phyloP scores from a whole-genome alignment of 2,888 invertebrate genomes.

The Gonocerus acuteangulatus region DNA sequence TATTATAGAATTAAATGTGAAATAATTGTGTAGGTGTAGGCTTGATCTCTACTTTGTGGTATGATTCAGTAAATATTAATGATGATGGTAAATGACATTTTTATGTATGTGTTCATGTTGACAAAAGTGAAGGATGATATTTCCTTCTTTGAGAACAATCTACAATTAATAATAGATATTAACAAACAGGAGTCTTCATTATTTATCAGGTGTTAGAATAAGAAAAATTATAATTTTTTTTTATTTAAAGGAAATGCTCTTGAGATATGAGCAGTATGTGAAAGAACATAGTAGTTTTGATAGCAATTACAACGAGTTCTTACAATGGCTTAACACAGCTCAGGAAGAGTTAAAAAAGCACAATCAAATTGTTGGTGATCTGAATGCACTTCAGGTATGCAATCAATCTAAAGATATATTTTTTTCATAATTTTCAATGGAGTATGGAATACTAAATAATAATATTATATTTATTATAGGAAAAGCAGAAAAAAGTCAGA shows the following conservation, averaged over 20 bases:
- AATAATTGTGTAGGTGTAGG: too few species aligned
- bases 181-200: too few species aligned
- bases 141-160: too few species aligned
- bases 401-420: background rate
- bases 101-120: too few species aligned
- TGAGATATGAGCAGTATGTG: slow-evolving; percentile 74
- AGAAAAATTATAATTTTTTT: too few species aligned
- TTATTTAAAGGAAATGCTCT: slow-evolving; percentile 58
- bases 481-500: slow-evolving; percentile 70
- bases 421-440: background rate
- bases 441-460: background rate
- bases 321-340: slow-evolving; percentile 63
- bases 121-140: too few species aligned
- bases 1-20: too few species aligned
- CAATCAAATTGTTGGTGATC: slow-evolving; percentile 78
- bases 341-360: slow-evolving; percentile 66
- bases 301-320: slow-evolving; percentile 48
- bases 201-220: too few species aligned
- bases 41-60: too few species aligned
- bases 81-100: too few species aligned
- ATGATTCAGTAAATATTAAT: too few species aligned
- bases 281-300: slow-evolving; percentile 75
- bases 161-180: too few species aligned
- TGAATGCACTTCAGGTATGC: slow-evolving; percentile 55
- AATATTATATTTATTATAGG: slow-evolving; percentile 48